phyloP scores from a whole-genome alignment of 2,113 vertebrate species.

The Lynx canadensis region DNA sequence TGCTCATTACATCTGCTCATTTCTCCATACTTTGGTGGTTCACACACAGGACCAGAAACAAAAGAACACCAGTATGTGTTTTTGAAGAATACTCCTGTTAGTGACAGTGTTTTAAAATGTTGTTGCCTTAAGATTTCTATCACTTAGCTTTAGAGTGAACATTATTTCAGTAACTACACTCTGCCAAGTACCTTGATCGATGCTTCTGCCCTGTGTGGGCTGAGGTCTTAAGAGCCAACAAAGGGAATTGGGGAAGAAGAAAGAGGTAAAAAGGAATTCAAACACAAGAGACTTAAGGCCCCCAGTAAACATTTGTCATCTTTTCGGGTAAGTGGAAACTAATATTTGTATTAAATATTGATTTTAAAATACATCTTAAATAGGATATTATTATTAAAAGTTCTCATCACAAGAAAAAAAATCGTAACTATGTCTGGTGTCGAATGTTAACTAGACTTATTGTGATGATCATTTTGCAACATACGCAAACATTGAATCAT shows the following conservation, averaged over 20 bases:
- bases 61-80: background rate
- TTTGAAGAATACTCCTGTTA: background rate
- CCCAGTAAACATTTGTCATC: background rate
- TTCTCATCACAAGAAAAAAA: background rate
- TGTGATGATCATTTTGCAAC: background rate
- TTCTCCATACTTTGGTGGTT: background rate
- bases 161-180: background rate
- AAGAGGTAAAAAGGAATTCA: background rate
- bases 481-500: background rate
- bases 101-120: background rate
- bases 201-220: background rate
- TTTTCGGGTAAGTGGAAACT: background rate
- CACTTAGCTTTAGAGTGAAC: background rate
- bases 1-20: constrained; percentile 49
- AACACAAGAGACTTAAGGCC: background rate
- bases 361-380: background rate
- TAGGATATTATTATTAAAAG: background rate
- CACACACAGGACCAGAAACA: background rate
- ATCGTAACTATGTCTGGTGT: background rate
- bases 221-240: background rate
- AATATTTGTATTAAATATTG: background rate
- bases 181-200: background rate
- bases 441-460: background rate
- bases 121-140: background rate
- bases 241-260: background rate